Evolutionary conservation across 2,797 vertebrate genomes (phyloP).

Genomic region (Menidia menidia): DNA sequence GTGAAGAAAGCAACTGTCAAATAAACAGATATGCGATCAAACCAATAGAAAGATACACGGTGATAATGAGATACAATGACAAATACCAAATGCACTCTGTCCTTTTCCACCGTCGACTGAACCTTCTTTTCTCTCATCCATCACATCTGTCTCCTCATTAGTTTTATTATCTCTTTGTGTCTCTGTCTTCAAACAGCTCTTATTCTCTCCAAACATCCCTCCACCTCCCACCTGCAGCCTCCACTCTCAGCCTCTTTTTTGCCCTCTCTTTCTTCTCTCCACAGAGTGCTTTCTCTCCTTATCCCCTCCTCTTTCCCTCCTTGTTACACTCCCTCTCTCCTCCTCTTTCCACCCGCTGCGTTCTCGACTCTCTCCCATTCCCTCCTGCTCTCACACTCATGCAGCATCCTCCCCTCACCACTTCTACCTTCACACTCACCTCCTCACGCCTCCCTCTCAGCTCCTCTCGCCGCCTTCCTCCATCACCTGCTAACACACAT

Average conservation of each 20-base stretch:
- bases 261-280: conserved; percentile 23
- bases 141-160: conserved; percentile 43
- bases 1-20: neutral
- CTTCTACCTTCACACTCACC: conserved; percentile 75
- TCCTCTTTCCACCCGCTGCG: conserved; percentile 32
- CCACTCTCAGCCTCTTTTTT: conserved; percentile 23
- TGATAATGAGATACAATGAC: conserved; percentile 24
- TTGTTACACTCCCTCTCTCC: conserved; percentile 26
- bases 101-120: conserved; percentile 39
- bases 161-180: conserved; percentile 43
- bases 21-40: neutral
- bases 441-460: conserved; percentile 60
- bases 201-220: conserved; percentile 32
- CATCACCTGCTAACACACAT: conserved; percentile 76
- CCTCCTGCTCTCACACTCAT: conserved; percentile 66
- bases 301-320: conserved; percentile 21
- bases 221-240: conserved; percentile 26
- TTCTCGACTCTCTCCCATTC: conserved; percentile 61
- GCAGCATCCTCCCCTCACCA: conserved; percentile 74
- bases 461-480: conserved; percentile 65
- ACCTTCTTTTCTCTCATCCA: conserved; percentile 36
- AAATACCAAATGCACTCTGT: conserved; percentile 27
- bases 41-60: conserved; percentile 5
- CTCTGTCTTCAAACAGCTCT: conserved; percentile 29
- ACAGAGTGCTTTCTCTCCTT: conserved; percentile 37